Evolutionary conservation across 2,888 invertebrate genomes (phyloP).

Genomic region (Flabesymbios commensalis): DNA sequence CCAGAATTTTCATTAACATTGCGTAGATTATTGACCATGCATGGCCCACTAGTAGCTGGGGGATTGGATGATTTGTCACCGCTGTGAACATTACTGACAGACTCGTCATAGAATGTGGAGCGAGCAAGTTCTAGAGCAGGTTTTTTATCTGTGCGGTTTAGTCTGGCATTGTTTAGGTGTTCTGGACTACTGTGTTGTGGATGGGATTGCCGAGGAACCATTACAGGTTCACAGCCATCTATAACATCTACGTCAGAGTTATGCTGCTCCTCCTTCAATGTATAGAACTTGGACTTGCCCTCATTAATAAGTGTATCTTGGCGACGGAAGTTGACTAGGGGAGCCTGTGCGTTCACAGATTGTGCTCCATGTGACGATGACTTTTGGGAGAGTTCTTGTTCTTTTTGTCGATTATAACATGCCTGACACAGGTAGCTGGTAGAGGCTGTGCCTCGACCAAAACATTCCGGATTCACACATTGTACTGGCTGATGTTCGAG

Average conservation of each 20-base stretch:
- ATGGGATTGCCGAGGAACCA: no score
- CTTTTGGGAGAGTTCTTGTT: conserved; percentile 41
- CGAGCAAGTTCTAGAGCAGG: no score
- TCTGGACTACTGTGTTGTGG: no score
- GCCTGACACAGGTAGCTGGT: conserved; percentile 65
- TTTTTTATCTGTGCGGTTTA: no score
- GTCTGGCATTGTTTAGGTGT: no score
- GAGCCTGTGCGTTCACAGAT: background rate
- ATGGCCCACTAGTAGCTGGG: no score
- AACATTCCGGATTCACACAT: conserved; percentile 64
- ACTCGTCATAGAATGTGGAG: no score
- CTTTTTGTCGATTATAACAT: conserved; percentile 64
- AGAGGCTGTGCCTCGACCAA: conserved; percentile 62
- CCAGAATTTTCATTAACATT: no score
- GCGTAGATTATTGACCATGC: no score
- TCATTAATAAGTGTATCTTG: background rate
- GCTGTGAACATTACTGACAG: no score
- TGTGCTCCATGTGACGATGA: background rate
- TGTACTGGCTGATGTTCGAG: conserved; percentile 30
- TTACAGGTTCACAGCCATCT: no score
- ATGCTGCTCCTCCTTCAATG: background rate
- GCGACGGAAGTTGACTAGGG: background rate
- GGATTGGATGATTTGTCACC: no score
- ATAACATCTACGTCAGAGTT: background rate
- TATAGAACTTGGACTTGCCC: background rate